phyloP scores from a whole-genome alignment of 2,113 vertebrate genomes.

The Albula glossodonta region DNA sequence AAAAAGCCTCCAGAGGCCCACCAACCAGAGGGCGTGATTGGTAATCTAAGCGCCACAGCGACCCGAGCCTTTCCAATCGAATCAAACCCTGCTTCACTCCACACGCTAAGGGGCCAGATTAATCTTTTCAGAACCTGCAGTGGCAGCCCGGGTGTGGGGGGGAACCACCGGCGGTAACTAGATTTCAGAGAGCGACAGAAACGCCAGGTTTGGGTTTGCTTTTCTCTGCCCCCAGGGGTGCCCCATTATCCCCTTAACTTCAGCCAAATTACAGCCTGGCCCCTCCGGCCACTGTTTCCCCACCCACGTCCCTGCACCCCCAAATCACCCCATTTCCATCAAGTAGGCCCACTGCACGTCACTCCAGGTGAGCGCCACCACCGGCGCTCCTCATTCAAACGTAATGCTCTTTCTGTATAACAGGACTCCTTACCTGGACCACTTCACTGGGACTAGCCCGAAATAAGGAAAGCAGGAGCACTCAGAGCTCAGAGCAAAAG shows the following conservation, averaged over 20 bases:
- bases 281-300: not conserved
- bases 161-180: conserved; percentile 21
- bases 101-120: conserved; percentile 1
- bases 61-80: not conserved
- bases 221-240: conserved; percentile 14
- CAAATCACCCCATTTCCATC: too few relatives aligned
- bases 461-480: too few relatives aligned
- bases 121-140: conserved; percentile 34
- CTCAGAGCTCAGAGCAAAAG: too few relatives aligned
- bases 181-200: not conserved
- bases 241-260: conserved; percentile 1
- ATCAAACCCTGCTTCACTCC: conserved; percentile 3
- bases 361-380: too few relatives aligned
- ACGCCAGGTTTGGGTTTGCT: not conserved
- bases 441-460: too few relatives aligned
- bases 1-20: not conserved
- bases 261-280: not conserved
- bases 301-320: too few relatives aligned
- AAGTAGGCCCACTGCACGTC: too few relatives aligned
- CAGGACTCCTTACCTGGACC: too few relatives aligned
- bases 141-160: not conserved
- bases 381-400: too few relatives aligned
- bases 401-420: too few relatives aligned
- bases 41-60: not conserved
- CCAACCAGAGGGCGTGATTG: not conserved